Base-by-base conservation (phyloP, 37 sponge, comb jelly and placozoan species). In the Ephydatia muelleri region DNA sequence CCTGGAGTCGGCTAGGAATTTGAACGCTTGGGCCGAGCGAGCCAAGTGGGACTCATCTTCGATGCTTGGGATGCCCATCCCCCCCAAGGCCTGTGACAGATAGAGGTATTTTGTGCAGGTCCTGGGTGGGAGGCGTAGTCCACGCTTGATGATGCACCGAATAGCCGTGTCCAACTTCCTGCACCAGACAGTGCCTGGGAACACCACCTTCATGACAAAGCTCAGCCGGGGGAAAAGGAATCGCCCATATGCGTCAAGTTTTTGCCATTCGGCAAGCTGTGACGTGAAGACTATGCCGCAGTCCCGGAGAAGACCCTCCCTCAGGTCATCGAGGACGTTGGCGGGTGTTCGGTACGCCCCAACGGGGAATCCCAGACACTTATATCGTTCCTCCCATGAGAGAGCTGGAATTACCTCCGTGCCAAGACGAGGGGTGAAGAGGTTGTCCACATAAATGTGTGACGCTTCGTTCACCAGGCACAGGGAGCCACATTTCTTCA, bases 181-280 rank as follows among this genome's bases (percentile, higher is more conserved):
- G 35, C 70, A 39, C 84, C 84, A 89, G 19, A 38, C 38, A 16
- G 26, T 34, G 25, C 26, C 33, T 4, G 76, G 71, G 0, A 65
- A 16, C 40, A 80, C n/a, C 0, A 84, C 64, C 33, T 39, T 32
- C 14, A 87, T 66, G 25, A 40, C 68, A 68, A 67, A 81, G 35
- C 39, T 21, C n/a, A 40, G 34, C 26, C 64, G 68, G 36, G 89
- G 70, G 35, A 79, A 5, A 0, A 83, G 48, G 65, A 89, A 89
- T 5, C 22, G 48, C 26, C 67, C 37, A 67, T 71, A 72, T 43
- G 89, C 89, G 64, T 89, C 80, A n/a, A 89, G 16, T 68, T 89
- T 89, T 67, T 83, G 89, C 89, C 89, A 89, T 31, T 83, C 80
- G 8, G 84, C 37, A 2, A 89, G 75, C 3, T 2, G 39, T 29